Conservation (phyloP, 2,113 vertebrate species). For the Quiscalus mexicanus region DNA sequence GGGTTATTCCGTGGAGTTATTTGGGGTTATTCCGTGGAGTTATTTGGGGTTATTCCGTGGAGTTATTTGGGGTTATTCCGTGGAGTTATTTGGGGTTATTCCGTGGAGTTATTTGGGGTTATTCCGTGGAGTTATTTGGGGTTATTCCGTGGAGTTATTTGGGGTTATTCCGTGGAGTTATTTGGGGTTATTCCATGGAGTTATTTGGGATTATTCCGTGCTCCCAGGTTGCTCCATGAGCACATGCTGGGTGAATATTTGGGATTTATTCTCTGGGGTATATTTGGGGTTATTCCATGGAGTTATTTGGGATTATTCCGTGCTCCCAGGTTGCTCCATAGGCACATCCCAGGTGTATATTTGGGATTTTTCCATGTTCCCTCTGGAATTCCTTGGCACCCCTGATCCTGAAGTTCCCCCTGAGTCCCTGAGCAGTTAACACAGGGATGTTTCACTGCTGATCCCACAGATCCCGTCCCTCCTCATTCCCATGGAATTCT, state of each 20-base stretch:
- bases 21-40: no score
- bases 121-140: not conserved
- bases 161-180: no score
- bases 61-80: not conserved
- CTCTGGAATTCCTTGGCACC: not conserved
- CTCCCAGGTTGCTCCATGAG: not conserved
- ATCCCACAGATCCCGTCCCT: not conserved
- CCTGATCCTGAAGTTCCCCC: not conserved
- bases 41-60: rapidly evolving
- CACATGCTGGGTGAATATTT: not conserved
- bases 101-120: no score
- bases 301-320: not conserved
- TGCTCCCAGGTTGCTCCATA: not conserved
- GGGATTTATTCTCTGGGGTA: rapidly evolving
- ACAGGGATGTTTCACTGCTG: not conserved
- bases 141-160: not conserved
- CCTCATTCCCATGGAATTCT: not conserved
- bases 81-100: not conserved
- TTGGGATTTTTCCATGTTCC: rapidly evolving
- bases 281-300: not conserved
- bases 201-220: not conserved
- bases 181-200: not conserved
- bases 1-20: no score
- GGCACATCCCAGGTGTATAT: rapidly evolving
- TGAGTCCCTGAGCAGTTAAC: not conserved